These are phyloP conservation scores for Drosophila multiciliata DNA, from an alignment of 2,888 invertebrate genomes.

Conservation along the genomic window DNA sequence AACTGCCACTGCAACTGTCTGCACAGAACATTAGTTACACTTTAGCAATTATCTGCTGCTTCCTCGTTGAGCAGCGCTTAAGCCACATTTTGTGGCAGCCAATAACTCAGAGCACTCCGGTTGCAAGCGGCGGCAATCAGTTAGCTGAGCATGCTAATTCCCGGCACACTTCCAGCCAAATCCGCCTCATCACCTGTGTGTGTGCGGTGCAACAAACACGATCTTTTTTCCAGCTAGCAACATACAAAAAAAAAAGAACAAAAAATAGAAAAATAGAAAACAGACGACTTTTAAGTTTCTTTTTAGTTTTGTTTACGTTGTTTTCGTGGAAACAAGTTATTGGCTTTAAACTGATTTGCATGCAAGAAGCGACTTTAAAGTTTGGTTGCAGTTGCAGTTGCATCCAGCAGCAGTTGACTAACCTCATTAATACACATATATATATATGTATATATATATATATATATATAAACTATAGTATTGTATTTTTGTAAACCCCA, in stretches of 20 bases:
- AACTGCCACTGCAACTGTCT: slow-evolving; percentile 11
- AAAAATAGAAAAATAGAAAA: slow-evolving; percentile 48
- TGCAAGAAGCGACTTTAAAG: slow-evolving; percentile 60
- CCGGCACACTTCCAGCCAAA: slow-evolving; percentile 69
- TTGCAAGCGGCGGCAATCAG: slow-evolving; percentile 40
- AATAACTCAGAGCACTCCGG: slow-evolving; percentile 22
- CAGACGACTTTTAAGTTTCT: slow-evolving; percentile 32
- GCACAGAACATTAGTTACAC: slow-evolving; percentile 9
- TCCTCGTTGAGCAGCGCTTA: slow-evolving; percentile 11
- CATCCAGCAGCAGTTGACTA: slow-evolving; percentile 52
- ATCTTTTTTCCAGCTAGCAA: slow-evolving; percentile 33
- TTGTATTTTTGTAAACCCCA: slow-evolving; percentile 53
- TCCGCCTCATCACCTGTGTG: slow-evolving; percentile 56
- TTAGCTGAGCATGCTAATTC: slow-evolving; percentile 68
- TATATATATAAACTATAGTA: slow-evolving; percentile 8
- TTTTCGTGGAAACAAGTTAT: slow-evolving; percentile 65
- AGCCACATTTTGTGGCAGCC: slow-evolving; percentile 27
- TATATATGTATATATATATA: background rate
- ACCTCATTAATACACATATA: slow-evolving; percentile 50
- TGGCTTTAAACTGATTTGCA: slow-evolving; percentile 71
- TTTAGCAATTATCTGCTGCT: slow-evolving; percentile 1
- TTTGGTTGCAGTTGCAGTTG: slow-evolving; percentile 28
- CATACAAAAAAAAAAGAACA: slow-evolving; percentile 33
- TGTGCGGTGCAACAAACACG: slow-evolving; percentile 22
- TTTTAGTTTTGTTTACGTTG: slow-evolving; percentile 19